A percentile compares a stretch with the other conserved stretches of the same genome.
Conservation (phyloP, 2,113 vertebrate genomes). For the Sorex araneus region DNA sequence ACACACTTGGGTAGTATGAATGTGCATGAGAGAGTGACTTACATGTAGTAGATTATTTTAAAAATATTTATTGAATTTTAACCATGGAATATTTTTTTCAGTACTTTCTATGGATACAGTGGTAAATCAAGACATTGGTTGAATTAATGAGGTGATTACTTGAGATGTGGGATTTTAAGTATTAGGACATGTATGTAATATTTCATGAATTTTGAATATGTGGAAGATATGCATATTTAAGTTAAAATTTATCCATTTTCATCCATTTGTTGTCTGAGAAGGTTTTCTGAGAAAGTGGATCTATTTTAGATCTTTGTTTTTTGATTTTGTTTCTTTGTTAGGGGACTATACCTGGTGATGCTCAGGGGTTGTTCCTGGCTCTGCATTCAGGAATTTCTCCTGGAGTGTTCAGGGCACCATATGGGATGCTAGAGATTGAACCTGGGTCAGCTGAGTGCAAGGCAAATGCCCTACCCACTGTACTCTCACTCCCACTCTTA, state of each 20-base stretch:
- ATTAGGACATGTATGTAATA: background rate
- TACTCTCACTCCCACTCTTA: too few species aligned
- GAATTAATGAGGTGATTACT: background rate
- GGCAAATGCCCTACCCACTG: too few species aligned
- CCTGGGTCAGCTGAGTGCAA: too few species aligned
- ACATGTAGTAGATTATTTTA: background rate
- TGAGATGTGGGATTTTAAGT: background rate
- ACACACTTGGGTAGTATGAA: background rate
- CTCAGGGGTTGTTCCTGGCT: too few species aligned
- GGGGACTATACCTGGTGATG: too few species aligned
- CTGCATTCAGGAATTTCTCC: too few species aligned
- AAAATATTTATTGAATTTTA: constrained; percentile 29
- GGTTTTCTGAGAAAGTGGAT: background rate
- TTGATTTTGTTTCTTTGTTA: too few species aligned
- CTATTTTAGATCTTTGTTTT: background rate
- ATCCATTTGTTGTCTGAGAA: constrained; percentile 30
- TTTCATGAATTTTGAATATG: constrained; percentile 4
- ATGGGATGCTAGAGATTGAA: too few species aligned
- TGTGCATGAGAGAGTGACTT: constrained; percentile 19
- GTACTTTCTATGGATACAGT: background rate
- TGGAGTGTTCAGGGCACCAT: too few species aligned
- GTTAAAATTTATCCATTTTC: constrained; percentile 31
- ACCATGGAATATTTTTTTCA: background rate
- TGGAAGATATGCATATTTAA: background rate
- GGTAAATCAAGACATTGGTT: background rate